Base-by-base conservation (phyloP, 2,797 vertebrate genomes). In the Cirrhinus molitorella region DNA sequence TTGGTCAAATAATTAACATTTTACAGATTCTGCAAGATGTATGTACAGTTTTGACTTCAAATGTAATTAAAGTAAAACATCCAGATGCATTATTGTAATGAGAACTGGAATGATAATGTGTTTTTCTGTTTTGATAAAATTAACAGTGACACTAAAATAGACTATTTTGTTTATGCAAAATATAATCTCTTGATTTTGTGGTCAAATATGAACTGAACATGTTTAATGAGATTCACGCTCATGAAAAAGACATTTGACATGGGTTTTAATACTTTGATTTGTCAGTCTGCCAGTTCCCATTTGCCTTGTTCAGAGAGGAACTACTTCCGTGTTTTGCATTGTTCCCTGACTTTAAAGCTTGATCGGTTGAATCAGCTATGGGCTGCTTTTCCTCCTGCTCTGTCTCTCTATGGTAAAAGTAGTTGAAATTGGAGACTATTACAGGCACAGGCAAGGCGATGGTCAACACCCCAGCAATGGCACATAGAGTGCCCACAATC, bases 391-490 rank as follows among this genome's bases (percentile, higher is more conserved):
- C 98, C 82, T 98, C 97, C 0, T 97, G 96, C 87, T 97, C 97
- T 0, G 96, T 97, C 91, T 99, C 98, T 67, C 98, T 92, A 89
- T 99, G 98, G 92, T 99, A 99, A 94, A 99, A 99, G 75, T 99
- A 99, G 90, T 99, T 99, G 89, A 99, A 99, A 87, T 99, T 99
- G 9, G 98, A 99, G 89, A 99, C 98, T 49, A 99, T 99, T 88
- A 99, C 98, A 0, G 98, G 98, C 51, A 99, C 98, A 0, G 98
- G 98, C n/a, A 99, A 93, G 0, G 98, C 98, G 3, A 99, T 98
- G 87, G 98, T 99, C 88, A 99, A 85, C 47, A 99, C 98, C 0
- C 98, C 98, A 0, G 98, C 97, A 0, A 99, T 99, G 89, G 98
- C 98, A 0, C 98, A 99, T 84, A 99, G 89, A 0, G 97, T 97